Percentiles rank a stretch among this genome's conserved stretches.
phyloP scores from a whole-genome alignment of 2,888 invertebrate genomes.

The Tubulanus polymorphus region DNA sequence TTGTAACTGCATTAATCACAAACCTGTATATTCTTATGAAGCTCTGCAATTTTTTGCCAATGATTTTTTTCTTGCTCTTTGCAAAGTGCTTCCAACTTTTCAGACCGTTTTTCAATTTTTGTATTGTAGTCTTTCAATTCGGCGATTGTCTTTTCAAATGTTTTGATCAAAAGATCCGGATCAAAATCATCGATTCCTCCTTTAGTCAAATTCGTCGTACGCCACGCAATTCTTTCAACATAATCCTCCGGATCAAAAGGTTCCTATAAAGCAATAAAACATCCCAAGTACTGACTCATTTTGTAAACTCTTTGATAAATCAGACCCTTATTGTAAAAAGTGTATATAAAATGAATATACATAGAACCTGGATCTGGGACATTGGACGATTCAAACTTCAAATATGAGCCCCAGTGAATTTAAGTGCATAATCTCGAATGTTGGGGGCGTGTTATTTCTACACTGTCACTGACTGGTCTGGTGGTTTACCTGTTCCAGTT shows the following conservation, averaged over 20 bases:
- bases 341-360: too few relatives aligned
- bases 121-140: constrained; percentile 46
- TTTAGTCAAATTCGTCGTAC: constrained; percentile 66
- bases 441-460: too few relatives aligned
- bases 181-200: constrained; percentile 75
- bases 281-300: too few relatives aligned
- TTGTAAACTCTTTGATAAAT: too few relatives aligned
- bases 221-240: constrained; percentile 92
- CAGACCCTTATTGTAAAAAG: too few relatives aligned
- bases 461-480: too few relatives aligned
- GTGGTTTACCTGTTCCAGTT: too few relatives aligned
- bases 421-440: too few relatives aligned
- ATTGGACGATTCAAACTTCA: too few relatives aligned
- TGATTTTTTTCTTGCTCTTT: constrained; percentile 83
- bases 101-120: constrained; percentile 38
- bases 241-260: constrained; percentile 97
- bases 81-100: constrained; percentile 68
- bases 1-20: too few relatives aligned
- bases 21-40: constrained; percentile 65
- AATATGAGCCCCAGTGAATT: too few relatives aligned
- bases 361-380: too few relatives aligned
- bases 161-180: constrained; percentile 81
- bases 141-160: constrained; percentile 83
- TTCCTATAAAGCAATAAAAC: constrained; percentile 64
- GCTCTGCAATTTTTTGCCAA: constrained; percentile 72